Evolutionary conservation across 2,797 vertebrate genomes (phyloP).

Genomic region (Caiman crocodilus): DNA sequence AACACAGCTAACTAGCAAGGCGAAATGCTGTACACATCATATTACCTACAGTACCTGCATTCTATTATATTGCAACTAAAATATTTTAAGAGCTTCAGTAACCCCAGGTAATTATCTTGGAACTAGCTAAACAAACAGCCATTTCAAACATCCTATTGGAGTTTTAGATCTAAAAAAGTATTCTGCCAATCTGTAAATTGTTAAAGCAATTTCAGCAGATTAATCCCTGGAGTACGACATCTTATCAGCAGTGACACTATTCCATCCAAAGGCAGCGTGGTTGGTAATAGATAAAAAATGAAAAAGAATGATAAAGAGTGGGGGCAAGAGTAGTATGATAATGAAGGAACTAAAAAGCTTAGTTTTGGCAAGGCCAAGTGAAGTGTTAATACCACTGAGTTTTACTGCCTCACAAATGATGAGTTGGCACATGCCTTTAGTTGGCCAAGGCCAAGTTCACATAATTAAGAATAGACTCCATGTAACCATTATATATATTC

Average conservation of each 20-base stretch:
- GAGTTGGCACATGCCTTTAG: neutral
- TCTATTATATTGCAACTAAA: neutral
- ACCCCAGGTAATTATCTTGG: neutral
- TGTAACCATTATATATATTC: no score
- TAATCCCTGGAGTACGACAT: neutral
- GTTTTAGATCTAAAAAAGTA: neutral
- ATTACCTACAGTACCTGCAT: rapidly evolving
- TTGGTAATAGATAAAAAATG: neutral
- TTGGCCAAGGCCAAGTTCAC: no score
- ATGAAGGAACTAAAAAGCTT: neutral
- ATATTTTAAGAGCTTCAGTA: neutral
- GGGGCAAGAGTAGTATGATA: neutral
- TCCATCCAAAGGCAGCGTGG: neutral
- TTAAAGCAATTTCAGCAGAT: neutral
- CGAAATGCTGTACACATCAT: neutral
- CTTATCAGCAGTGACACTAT: neutral
- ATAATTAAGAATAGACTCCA: no score
- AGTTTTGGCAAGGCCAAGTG: neutral
- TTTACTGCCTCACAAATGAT: neutral
- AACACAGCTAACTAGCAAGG: neutral
- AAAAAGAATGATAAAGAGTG: neutral
- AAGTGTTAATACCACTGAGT: neutral
- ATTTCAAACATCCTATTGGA: neutral
- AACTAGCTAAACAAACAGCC: neutral
- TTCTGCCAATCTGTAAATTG: neutral